Evolutionary conservation across 2,113 vertebrate species (phyloP), one percentile per base, ranked within the genome.

Genomic region (Jacana jacana): DNA sequence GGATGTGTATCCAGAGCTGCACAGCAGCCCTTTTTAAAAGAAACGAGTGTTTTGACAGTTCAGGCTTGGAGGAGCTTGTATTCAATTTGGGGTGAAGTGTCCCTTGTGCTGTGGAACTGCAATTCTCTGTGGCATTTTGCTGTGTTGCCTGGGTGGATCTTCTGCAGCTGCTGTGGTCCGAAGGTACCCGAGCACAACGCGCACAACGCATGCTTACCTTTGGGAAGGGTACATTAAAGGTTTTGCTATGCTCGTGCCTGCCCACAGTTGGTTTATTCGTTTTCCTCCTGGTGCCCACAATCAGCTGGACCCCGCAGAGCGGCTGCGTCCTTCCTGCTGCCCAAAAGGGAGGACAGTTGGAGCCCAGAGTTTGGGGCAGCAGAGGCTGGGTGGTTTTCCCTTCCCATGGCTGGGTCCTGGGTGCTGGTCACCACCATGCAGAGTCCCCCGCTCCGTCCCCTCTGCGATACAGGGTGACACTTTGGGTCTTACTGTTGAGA

Each of bases 211-310:
- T 91, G 58, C 81, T 81, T 71, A 4, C 86, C 69, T 95, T 72
- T 70, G 90, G n/a, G 30, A 58, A n/a, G 68, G 35, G 52, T 80
- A 48, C 68, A 94, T 92, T 96, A 95, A 96, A 96, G 44, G 55
- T 44, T 89, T 80, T 40, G 20, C 94, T 92, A 79, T 1, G 63
- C 28, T 46, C 2, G 0, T 58, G n/a, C 40, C 58, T 77, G 70
- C 42, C 44, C 89, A 31, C 48, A 31, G 20, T 25, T 77, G 15
- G 4, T 81, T 92, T 88, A 27, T 82, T 86, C 25, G 20, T 58
- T 91, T 57, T 54, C 17, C 24, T 88, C 60, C 63, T 22, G 0
- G 2, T 25, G 28, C 4, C 0, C 23, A 0, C 2, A 1, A 13
- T 30, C 37, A 19, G 27, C 46, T 71, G 76, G 83, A 57, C 5